Conservation (phyloP, 2,888 invertebrate genomes). For the Ypsolopha sequella region DNA sequence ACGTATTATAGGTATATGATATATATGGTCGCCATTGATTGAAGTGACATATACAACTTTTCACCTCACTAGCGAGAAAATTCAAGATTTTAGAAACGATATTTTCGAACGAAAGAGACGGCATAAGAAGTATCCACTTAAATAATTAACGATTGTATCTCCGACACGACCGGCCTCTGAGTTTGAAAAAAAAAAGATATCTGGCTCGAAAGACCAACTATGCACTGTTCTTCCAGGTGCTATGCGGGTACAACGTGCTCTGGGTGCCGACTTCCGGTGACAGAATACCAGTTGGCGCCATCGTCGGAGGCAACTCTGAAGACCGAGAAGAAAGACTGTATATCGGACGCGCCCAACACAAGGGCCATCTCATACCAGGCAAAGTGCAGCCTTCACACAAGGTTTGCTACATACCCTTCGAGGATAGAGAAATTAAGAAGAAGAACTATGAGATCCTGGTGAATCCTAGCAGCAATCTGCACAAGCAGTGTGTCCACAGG, state of each 20-base stretch:
- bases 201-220: no score
- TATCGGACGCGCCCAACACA: conserved; percentile 75
- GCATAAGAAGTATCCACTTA: no score
- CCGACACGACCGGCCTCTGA: no score
- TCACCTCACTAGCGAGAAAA: no score
- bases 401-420: conserved; percentile 74
- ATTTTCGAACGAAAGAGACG: no score
- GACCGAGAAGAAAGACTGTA: conserved; percentile 53
- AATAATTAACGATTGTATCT: no score
- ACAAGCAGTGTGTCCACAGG: no score
- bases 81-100: no score
- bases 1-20: no score
- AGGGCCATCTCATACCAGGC: conserved; percentile 79
- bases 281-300: conserved; percentile 73
- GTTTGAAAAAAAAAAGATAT: no score
- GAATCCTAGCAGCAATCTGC: conserved; percentile 2
- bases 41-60: no score
- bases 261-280: conserved; percentile 66
- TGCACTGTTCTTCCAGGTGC: conserved; percentile 9
- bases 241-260: conserved; percentile 15
- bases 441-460: conserved; percentile 16
- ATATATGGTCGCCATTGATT: no score
- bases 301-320: conserved; percentile 65
- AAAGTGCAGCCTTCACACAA: conserved; percentile 73
- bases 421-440: conserved; percentile 10